Evolutionary conservation across 2,113 vertebrate genomes (phyloP).

Genomic region (Mus spicilegus): DNA sequence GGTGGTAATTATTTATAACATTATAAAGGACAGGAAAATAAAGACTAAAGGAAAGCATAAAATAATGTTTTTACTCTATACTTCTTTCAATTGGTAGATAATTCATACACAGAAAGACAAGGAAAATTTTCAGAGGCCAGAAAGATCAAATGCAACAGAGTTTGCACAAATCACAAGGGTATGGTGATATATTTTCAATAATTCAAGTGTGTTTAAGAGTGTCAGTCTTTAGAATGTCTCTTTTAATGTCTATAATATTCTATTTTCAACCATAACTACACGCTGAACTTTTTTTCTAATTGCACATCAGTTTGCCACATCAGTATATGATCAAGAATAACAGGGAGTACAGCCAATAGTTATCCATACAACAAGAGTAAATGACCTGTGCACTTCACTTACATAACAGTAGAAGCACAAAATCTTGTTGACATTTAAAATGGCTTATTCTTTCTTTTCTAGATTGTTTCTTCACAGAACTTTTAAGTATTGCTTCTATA

Average conservation of each 20-base stretch:
- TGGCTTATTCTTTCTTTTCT: neutral
- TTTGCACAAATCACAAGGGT: neutral
- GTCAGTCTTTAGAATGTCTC: neutral
- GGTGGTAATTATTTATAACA: neutral
- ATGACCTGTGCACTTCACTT: neutral
- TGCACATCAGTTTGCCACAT: fast-evolving
- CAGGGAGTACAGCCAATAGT: fast-evolving
- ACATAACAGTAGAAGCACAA: neutral
- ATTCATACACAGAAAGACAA: neutral
- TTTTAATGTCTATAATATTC: neutral
- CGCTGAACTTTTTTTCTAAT: neutral
- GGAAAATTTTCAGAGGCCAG: neutral
- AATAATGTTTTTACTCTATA: neutral
- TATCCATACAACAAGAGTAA: neutral
- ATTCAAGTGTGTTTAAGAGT: neutral
- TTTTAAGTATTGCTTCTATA: neutral
- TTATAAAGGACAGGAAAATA: neutral
- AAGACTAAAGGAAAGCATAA: neutral
- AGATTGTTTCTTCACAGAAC: neutral
- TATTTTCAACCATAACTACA: neutral
- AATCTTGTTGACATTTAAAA: neutral
- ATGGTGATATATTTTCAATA: neutral
- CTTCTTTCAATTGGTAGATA: neutral
- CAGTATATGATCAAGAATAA: neutral
- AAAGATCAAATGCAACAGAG: neutral